phyloP scores from a whole-genome alignment of 2,113 vertebrate genomes.

The Pimephales promelas region DNA sequence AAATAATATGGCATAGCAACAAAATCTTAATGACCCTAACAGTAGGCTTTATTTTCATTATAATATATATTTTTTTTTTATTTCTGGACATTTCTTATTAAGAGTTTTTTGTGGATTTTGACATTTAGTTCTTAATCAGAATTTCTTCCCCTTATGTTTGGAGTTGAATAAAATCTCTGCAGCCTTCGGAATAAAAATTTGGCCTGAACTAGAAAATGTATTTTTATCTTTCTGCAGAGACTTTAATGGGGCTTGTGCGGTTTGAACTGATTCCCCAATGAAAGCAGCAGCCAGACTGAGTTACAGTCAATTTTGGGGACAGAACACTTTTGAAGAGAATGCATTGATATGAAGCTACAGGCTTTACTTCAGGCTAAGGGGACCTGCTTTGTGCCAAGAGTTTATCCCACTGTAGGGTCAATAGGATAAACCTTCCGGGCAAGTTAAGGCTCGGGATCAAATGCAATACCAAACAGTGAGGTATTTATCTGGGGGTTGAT shows the following conservation, averaged over 20 bases:
- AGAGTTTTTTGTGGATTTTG: neutral
- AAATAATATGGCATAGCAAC: neutral
- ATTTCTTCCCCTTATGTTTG: neutral
- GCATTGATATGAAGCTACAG: conserved; percentile 22
- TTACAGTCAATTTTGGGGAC: conserved; percentile 15
- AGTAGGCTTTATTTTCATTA: neutral
- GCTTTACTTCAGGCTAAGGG: conserved; percentile 32
- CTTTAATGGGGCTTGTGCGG: neutral
- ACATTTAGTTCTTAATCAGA: neutral
- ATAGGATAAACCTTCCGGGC: conserved; percentile 35
- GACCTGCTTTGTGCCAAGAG: conserved; percentile 28
- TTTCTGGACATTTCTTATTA: conserved; percentile 16
- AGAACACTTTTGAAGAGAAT: conserved; percentile 23
- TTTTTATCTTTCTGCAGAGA: neutral
- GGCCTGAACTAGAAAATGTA: neutral
- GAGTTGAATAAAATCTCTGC: neutral
- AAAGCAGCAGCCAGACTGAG: conserved; percentile 14
- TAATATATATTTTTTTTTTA: neutral
- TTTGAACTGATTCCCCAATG: neutral
- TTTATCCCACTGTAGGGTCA: conserved; percentile 39
- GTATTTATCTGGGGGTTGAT: conserved; percentile 8
- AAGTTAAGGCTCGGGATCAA: conserved; percentile 33
- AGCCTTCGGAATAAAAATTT: neutral
- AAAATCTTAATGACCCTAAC: neutral
- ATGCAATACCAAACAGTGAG: conserved; percentile 40